Conservation (phyloP, 2,113 vertebrate genomes). For the Phycodurus eques region DNA sequence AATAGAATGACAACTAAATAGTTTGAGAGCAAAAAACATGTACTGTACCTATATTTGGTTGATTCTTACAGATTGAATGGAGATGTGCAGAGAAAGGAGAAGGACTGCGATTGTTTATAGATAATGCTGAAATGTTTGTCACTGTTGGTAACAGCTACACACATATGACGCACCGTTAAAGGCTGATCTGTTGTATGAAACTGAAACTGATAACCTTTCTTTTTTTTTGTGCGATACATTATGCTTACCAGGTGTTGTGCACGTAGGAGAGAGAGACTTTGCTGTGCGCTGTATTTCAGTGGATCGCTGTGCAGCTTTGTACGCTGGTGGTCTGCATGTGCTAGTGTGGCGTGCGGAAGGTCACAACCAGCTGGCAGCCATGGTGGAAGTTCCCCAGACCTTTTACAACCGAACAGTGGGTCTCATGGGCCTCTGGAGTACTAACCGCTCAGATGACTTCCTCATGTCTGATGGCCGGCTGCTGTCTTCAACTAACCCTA, state of each 20-base stretch:
- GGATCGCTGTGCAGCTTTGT: constrained; percentile 64
- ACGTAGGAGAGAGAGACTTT: constrained; percentile 54
- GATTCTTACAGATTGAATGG: constrained; percentile 75
- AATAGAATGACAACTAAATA: background rate
- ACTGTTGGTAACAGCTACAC: constrained; percentile 56
- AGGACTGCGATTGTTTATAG: constrained; percentile 70
- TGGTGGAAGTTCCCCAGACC: constrained; percentile 72
- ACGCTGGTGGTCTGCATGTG: constrained; percentile 70
- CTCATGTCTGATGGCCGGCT: constrained; percentile 71
- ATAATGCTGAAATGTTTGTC: constrained; percentile 64
- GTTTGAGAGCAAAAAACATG: background rate
- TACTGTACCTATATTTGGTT: background rate
- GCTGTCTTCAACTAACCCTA: constrained; percentile 39
- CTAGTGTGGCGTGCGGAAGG: constrained; percentile 51
- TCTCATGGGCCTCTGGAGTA: constrained; percentile 77
- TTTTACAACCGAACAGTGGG: constrained; percentile 78
- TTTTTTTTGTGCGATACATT: background rate
- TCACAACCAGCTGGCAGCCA: constrained; percentile 55
- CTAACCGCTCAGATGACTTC: constrained; percentile 71
- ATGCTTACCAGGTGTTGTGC: constrained; percentile 59
- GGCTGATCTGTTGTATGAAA: background rate
- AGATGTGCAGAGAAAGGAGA: constrained; percentile 52
- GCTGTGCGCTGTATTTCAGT: constrained; percentile 66
- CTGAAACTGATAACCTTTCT: background rate
- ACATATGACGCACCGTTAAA: background rate